phyloP scores from a whole-genome alignment of 2,888 invertebrate genomes.

The Chydorus sphaericus region DNA sequence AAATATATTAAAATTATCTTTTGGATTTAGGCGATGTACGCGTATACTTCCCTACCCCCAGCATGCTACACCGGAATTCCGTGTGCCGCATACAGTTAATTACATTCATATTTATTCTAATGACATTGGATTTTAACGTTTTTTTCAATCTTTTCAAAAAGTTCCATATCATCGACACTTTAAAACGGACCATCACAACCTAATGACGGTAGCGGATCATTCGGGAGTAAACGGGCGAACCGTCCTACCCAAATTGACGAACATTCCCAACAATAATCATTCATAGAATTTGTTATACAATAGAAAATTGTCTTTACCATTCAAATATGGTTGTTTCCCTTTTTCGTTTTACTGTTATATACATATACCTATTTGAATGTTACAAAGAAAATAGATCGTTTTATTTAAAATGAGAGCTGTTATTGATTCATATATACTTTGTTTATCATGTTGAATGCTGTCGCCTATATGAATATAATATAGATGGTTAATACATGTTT shows the following conservation, averaged over 20 bases:
- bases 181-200: background rate
- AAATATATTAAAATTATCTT: no score
- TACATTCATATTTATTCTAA: background rate
- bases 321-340: no score
- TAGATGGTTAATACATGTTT: no score
- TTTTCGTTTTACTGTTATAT: no score
- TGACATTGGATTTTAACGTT: background rate
- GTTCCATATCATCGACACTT: background rate
- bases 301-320: no score
- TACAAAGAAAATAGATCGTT: no score
- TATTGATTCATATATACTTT: no score
- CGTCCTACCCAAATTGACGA: background rate
- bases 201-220: background rate
- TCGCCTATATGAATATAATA: no score
- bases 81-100: conserved; percentile 67
- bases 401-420: no score
- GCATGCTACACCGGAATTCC: conserved; percentile 59
- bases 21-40: conserved; percentile 82
- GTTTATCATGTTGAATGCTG: no score
- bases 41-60: conserved; percentile 77
- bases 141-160: background rate
- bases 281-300: no score
- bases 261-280: background rate
- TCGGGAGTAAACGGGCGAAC: background rate
- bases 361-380: no score